These are phyloP conservation scores for Eurosta solidaginis DNA, from an alignment of 1,140 invertebrate genomes.

Conservation along the genomic window DNA sequence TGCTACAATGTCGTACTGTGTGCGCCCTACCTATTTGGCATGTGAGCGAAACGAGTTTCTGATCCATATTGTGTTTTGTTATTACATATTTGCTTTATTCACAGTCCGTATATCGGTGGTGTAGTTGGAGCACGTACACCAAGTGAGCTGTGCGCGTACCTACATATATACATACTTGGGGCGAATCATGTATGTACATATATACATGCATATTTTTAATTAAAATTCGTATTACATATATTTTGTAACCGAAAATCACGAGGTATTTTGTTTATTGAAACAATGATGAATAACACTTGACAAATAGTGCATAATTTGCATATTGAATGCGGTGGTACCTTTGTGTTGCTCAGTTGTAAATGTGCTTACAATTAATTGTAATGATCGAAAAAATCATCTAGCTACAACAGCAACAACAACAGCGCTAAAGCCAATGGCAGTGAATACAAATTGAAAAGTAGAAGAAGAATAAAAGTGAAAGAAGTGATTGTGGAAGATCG, in stretches of 20 bases:
- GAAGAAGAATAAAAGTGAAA: too few relatives aligned
- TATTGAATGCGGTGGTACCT: not conserved
- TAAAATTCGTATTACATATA: too few relatives aligned
- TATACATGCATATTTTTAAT: too few relatives aligned
- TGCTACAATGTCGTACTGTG: not conserved
- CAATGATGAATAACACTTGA: too few relatives aligned
- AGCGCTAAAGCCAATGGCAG: not conserved
- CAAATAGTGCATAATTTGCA: not conserved
- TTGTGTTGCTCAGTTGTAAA: not conserved
- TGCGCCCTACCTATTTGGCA: not conserved
- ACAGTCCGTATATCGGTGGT: not conserved
- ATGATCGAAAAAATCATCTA: not conserved
- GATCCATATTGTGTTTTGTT: not conserved
- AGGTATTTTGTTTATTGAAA: too few relatives aligned
- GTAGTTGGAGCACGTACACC: not conserved
- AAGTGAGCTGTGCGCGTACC: not conserved
- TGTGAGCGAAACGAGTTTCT: not conserved
- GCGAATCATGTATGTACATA: too few relatives aligned
- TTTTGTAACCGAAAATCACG: too few relatives aligned
- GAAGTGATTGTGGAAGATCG: too few relatives aligned
- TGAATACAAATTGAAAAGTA: not conserved
- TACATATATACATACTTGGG: too few relatives aligned
- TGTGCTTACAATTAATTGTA: conserved; percentile 10
- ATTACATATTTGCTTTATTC: not conserved
- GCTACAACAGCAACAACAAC: not conserved